These are phyloP conservation scores for Archips crataeganus DNA, from an alignment of 2,888 invertebrate species.

Conservation along the genomic window DNA sequence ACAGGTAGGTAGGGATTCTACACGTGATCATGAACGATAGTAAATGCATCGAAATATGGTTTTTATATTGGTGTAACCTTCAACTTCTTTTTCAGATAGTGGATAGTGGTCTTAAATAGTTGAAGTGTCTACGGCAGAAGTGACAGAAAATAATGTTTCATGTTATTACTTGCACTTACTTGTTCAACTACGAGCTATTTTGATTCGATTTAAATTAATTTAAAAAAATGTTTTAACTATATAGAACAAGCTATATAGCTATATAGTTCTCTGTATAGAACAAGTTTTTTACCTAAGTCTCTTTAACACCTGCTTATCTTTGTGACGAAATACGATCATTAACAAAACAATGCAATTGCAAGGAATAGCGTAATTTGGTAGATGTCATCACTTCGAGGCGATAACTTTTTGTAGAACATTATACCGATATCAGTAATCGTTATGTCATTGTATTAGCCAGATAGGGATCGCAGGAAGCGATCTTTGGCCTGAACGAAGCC, in stretches of 20 bases:
- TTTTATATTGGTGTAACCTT: too few species aligned
- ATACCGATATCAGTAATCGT: conserved; percentile 6
- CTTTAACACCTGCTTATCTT: conserved; percentile 1
- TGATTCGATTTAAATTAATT: too few species aligned
- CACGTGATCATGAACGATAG: too few species aligned
- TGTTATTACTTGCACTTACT: too few species aligned
- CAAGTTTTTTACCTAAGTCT: neutral
- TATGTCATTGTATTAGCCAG: conserved; percentile 24
- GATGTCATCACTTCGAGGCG: conserved; percentile 19
- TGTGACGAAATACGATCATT: conserved; percentile 6
- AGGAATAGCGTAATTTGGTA: conserved; percentile 13
- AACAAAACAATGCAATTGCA: conserved; percentile 14
- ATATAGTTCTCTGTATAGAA: neutral
- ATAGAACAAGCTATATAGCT: too few species aligned
- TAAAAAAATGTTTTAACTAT: too few species aligned
- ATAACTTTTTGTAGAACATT: conserved; percentile 18
- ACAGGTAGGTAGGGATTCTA: too few species aligned
- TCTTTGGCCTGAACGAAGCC: conserved; percentile 54
- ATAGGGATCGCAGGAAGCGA: conserved; percentile 59
- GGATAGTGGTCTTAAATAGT: too few species aligned
- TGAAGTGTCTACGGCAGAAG: neutral
- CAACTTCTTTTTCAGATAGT: too few species aligned
- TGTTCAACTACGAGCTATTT: too few species aligned
- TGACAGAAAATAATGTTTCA: neutral
- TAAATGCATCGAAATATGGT: too few species aligned